Base-by-base conservation (phyloP, 1,140 invertebrate genomes). In the Anagrus nilaparvatae region DNA sequence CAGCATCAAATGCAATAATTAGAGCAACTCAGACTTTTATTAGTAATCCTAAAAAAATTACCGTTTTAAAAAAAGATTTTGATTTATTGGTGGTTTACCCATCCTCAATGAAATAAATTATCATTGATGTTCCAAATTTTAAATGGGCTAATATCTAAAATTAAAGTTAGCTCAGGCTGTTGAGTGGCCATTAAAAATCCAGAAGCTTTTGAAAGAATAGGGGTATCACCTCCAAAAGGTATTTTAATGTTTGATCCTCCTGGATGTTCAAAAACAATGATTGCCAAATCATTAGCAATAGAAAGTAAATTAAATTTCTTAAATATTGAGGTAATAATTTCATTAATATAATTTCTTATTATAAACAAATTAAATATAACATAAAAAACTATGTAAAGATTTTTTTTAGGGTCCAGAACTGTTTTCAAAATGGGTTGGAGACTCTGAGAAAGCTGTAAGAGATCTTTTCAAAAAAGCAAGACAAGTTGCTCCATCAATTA, bases 391-490 rank as follows among this genome's bases (percentile, higher is more conserved):
- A n/a, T n/a, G n/a, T n/a, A n/a, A n/a, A n/a, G n/a, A n/a, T n/a
- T n/a, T 6, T 29, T 58, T 51, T 20, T 46, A 72, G 74, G 83
- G 83, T 3, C 81, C 85, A 1, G 84, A 98, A 61, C 65, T 98
- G 34, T 96, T 98, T 63, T 94, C 84, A 16, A 98, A 98, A 71
- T 99, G 87, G 83, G 94, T 99, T 10, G 96, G 96, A 6, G 94
- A 98, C 60, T 97, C 94, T 0, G 96, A 99, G 61, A 76, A 81
- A 52, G 89, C 90, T 1, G 83, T 98, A 0, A 73, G 89, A 42
- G 86, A 93, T 56, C 67, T 97, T 9, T 98, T 98, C 60, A 74
- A 81, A 4, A 91, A 91, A 72, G 95, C 95, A 0, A 74, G 86
- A 40, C 80, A 87, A 65, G 89, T 93, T 3, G 82, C 94, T 2